These are phyloP conservation scores for Pterocles burchelli DNA, from an alignment of 2,113 vertebrate genomes.

Conservation along the genomic window DNA sequence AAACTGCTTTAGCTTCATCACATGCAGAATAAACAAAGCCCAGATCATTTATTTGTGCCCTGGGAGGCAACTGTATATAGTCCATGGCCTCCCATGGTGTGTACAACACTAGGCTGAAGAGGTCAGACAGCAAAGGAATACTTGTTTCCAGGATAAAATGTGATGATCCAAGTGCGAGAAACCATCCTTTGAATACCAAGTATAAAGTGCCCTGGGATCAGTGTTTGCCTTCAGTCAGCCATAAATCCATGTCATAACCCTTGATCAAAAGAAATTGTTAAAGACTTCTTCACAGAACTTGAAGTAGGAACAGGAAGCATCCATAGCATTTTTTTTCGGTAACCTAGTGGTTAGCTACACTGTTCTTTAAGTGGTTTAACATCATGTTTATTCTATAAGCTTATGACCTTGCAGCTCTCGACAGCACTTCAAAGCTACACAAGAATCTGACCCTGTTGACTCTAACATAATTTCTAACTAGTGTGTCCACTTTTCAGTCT, in stretches of 20 bases:
- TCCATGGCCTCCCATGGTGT: neutral
- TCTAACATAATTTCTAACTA: neutral
- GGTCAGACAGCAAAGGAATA: neutral
- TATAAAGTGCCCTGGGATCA: neutral
- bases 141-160: neutral
- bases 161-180: neutral
- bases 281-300: neutral
- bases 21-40: neutral
- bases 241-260: neutral
- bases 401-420: neutral
- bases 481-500: neutral
- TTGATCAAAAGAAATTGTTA: neutral
- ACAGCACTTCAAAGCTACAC: neutral
- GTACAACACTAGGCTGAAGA: neutral
- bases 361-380: neutral
- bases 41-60: neutral
- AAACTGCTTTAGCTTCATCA: neutral
- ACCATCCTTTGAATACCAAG: neutral
- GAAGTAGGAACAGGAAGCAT: neutral
- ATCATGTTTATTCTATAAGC: neutral
- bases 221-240: neutral
- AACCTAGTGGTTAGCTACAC: neutral
- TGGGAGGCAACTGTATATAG: neutral
- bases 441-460: neutral
- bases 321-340: neutral